These are phyloP conservation scores for Paelopatides confundens DNA, from an alignment of 53 echinoderm and acorn worm species.

Conservation along the genomic window DNA sequence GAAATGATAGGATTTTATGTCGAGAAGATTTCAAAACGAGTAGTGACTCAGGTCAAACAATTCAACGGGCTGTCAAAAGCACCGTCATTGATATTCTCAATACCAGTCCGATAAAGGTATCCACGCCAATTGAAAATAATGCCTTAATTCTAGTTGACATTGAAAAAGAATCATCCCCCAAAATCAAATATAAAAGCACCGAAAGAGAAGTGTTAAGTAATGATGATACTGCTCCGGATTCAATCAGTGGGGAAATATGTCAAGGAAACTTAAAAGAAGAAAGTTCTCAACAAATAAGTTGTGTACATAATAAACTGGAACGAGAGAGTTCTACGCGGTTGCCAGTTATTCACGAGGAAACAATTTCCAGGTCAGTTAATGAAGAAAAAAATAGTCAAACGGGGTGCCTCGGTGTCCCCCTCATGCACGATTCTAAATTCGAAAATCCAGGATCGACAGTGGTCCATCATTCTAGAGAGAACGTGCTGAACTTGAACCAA, in stretches of 20 bases:
- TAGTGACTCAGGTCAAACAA: neutral
- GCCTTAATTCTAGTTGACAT: too few relatives aligned
- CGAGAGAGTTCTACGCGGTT: neutral
- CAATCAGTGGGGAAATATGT: too few relatives aligned
- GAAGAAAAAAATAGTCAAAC: neutral
- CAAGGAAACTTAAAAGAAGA: too few relatives aligned
- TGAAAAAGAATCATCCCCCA: too few relatives aligned
- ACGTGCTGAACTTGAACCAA: neutral
- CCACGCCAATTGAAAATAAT: neutral
- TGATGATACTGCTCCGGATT: too few relatives aligned
- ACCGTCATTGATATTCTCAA: neutral
- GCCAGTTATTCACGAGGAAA: neutral
- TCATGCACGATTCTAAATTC: neutral
- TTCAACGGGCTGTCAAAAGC: neutral
- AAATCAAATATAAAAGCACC: too few relatives aligned
- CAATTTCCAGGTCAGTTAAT: neutral
- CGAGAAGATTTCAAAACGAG: neutral
- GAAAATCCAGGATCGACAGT: neutral
- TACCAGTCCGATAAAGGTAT: neutral
- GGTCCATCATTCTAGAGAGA: neutral
- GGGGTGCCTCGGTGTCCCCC: neutral
- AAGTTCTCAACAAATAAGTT: too few relatives aligned
- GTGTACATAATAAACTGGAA: neutral
- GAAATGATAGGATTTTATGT: too few relatives aligned
- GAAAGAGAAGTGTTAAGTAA: too few relatives aligned